Evolutionary conservation across 2,797 vertebrate genomes (phyloP).

Genomic region (Centroberyx gerrardi): DNA sequence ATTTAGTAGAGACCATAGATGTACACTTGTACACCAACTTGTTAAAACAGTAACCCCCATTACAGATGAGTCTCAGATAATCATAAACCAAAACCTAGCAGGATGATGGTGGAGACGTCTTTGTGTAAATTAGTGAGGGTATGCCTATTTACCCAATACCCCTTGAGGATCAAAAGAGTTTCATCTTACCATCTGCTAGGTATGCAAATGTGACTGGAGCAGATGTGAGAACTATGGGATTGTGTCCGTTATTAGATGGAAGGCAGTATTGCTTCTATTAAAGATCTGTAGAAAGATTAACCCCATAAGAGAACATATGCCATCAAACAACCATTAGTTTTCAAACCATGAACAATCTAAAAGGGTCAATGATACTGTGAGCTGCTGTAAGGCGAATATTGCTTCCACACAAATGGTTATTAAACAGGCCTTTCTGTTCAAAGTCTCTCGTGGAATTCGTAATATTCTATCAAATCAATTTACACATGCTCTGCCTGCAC

Average conservation of each 20-base stretch:
- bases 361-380: background rate
- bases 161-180: background rate
- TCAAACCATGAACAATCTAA: background rate
- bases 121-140: background rate
- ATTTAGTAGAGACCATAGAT: background rate
- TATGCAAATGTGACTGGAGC: background rate
- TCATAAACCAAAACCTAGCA: background rate
- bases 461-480: slow-evolving; percentile 7
- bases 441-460: slow-evolving; percentile 2
- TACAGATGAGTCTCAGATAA: background rate
- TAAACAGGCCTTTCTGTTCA: background rate
- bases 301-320: background rate
- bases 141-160: background rate
- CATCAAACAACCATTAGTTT: background rate
- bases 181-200: too few relatives aligned
- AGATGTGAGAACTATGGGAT: background rate
- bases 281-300: background rate
- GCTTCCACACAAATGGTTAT: background rate
- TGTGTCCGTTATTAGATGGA: background rate
- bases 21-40: background rate
- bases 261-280: background rate
- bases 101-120: background rate
- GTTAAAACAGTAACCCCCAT: background rate
- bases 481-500: background rate
- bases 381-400: background rate